phyloP scores from a whole-genome alignment of 2,797 vertebrate species.

The Gila robusta region DNA sequence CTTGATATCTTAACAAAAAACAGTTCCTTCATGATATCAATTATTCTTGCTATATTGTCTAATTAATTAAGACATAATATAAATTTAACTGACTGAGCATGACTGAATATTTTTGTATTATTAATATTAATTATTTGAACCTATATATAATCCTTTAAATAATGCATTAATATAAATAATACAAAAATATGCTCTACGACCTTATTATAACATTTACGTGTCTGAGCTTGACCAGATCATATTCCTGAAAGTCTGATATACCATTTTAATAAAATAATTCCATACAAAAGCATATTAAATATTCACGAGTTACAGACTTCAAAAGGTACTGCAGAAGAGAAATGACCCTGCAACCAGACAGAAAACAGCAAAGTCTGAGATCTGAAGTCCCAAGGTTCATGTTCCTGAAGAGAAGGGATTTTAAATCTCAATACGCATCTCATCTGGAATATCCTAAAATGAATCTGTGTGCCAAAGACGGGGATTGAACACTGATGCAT shows the following conservation, averaged over 20 bases:
- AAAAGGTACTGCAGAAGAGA: neutral
- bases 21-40: neutral
- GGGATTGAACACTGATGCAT: neutral
- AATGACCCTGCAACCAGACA: conserved; percentile 14
- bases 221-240: conserved; percentile 8
- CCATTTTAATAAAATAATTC: neutral
- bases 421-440: conserved; percentile 3
- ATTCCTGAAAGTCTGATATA: conserved; percentile 3
- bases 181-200: neutral
- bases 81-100: neutral
- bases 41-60: neutral
- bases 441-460: conserved; percentile 15
- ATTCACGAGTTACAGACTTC: neutral
- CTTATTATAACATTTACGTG: neutral
- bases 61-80: neutral
- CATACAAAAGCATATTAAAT: neutral
- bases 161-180: neutral
- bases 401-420: conserved; percentile 19
- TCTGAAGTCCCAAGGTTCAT: neutral
- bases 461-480: conserved; percentile 13
- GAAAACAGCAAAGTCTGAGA: conserved; percentile 4
- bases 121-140: neutral
- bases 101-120: neutral
- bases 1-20: neutral
- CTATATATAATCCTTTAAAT: neutral